Evolutionary conservation across 2,113 vertebrate genomes (phyloP), one percentile per base, ranked within the genome.

Genomic region (Megalops atlanticus): DNA sequence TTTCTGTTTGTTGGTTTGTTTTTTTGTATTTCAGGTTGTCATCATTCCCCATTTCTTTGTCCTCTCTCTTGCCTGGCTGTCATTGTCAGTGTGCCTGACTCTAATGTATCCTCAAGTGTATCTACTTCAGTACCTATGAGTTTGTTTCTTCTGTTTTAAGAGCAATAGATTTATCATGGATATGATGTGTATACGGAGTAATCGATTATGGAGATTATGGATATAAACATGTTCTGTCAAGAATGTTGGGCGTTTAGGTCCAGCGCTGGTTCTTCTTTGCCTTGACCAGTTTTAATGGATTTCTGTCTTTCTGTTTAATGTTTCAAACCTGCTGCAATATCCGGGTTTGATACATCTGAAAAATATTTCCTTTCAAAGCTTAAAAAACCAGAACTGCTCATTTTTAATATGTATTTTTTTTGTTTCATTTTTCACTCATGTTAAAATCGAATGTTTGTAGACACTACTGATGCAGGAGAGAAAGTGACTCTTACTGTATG

Each of bases 51-150:
- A 24, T 7, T 43, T 84, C 73, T 75, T 45, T 87, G 69, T 78
- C 49, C 16, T 83, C 68, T 84, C 81, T 52, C 47, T 15, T 80
- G n/a, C 41, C 71, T 70, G 80, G 47, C 52, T 79, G 38, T 81
- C 69, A 88, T 76, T 81, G 70, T 83, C 84, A 88, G 88, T 84
- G 89, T 89, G 87, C 39, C 39, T 71, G 31, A 8, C 36, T 71
- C 36, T 71, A 35, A 69, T 70, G 68, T 31, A 24, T 70, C 49
- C 16, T 71, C n/a, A 54, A 36, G 0, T 77, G 15, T 54, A 36
- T 36, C 4, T 77, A 36, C 41, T 69, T 80, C 70, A 33, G 83
- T 45, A 79, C 40, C 0, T 36, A 77, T 77, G 64, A 41, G 18
- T 84, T 88, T 68, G 10, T 71, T 69, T 71, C 4, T 38, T 85